Conservation (phyloP, 2,113 vertebrate species). For the Platysteira castanea region DNA sequence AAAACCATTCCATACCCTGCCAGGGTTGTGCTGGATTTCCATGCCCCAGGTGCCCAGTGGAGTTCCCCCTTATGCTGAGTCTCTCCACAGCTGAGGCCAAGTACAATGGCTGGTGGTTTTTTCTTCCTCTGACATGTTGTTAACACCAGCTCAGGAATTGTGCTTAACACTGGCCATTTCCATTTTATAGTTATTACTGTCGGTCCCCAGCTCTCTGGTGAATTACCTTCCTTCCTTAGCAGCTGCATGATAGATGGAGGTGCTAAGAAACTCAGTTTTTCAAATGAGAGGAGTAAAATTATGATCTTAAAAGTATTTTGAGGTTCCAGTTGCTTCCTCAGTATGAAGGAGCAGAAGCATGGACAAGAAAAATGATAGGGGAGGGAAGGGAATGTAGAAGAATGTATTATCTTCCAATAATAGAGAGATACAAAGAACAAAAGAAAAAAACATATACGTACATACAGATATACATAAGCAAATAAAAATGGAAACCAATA, state of each 20-base stretch:
- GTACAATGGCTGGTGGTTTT: background rate
- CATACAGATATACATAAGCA: background rate
- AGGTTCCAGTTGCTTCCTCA: background rate
- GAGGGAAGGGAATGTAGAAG: background rate
- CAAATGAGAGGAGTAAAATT: background rate
- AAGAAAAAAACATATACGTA: background rate
- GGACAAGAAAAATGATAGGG: background rate
- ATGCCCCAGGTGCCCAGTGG: accelerated
- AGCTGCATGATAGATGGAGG: background rate
- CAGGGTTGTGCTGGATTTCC: background rate
- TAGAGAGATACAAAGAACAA: background rate
- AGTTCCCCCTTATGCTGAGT: background rate
- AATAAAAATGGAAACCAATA: background rate
- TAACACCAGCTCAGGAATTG: background rate
- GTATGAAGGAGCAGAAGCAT: background rate
- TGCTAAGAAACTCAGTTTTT: background rate
- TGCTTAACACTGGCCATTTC: background rate
- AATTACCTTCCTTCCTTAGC: background rate
- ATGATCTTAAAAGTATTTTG: background rate
- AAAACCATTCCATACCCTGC: background rate
- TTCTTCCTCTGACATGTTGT: background rate
- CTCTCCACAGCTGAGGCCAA: background rate
- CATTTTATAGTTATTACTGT: background rate
- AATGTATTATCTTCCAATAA: background rate
- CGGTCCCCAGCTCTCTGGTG: background rate